Conservation (phyloP, 2,113 vertebrate species). For the Oncorhynchus tshawytscha region DNA sequence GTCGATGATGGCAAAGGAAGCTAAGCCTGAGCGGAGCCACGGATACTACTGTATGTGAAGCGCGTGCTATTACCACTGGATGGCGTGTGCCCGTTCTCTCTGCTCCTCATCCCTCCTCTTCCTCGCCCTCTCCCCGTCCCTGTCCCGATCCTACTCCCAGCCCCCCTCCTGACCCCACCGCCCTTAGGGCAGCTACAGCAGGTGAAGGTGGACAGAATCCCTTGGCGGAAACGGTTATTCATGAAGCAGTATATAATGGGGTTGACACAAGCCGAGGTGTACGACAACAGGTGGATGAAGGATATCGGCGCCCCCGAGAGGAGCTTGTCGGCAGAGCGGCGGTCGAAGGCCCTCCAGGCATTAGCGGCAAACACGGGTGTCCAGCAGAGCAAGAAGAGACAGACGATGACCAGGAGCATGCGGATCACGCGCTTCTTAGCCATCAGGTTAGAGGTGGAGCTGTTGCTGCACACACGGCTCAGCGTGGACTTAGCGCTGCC, state of each 20-base stretch:
- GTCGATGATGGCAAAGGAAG: no score
- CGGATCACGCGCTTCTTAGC: conserved; percentile 97
- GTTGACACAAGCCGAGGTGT: conserved; percentile 94
- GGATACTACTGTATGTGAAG: conserved; percentile 63
- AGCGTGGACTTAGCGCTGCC: conserved; percentile 37
- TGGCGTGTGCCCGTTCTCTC: conserved; percentile 76
- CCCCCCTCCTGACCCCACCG: conserved; percentile 11
- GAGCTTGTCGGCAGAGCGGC: conserved; percentile 78
- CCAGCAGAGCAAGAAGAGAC: conserved; percentile 96
- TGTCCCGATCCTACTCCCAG: conserved; percentile 9
- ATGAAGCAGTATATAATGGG: conserved; percentile 99
- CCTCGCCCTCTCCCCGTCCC: not conserved
- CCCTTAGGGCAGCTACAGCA: conserved; percentile 65
- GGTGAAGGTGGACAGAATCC: conserved; percentile 84
- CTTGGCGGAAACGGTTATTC: conserved; percentile 92
- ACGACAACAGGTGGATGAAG: conserved; percentile 95
- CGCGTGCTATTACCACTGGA: conserved; percentile 73
- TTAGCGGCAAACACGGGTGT: conserved; percentile 95
- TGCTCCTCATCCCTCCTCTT: conserved; percentile 2
- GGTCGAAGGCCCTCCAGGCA: conserved; percentile 92
- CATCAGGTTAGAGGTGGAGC: conserved; percentile 84
- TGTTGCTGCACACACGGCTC: conserved; percentile 78
- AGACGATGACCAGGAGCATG: conserved; percentile 95
- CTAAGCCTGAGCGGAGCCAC: conserved; percentile 63
- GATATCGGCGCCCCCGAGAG: conserved; percentile 94